A percentile compares a stretch with the other conserved stretches of the same genome.
phyloP scores from a whole-genome alignment of 1,140 invertebrate genomes.

The Papilio aristodemus region DNA sequence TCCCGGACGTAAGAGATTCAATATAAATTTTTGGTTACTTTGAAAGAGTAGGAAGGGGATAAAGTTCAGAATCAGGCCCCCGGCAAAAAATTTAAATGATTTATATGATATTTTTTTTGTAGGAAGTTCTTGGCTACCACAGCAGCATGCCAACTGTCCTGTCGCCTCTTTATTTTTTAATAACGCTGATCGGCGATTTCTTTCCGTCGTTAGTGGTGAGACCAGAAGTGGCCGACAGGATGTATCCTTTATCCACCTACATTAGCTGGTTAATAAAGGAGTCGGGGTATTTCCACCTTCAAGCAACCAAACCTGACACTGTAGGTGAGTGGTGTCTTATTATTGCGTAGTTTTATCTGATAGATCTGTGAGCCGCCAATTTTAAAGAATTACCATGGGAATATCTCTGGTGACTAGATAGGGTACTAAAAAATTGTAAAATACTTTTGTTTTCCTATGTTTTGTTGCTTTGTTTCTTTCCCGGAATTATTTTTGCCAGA shows the following conservation, averaged over 20 bases:
- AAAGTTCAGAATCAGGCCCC: too few relatives aligned
- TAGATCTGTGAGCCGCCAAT: too few relatives aligned
- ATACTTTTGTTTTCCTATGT: too few relatives aligned
- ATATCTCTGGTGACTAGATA: too few relatives aligned
- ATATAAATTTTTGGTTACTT: too few relatives aligned
- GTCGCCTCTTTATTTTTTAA: neutral
- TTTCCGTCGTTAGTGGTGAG: constrained; percentile 80
- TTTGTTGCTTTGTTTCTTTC: too few relatives aligned
- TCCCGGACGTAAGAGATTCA: constrained; percentile 83
- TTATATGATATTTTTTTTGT: constrained; percentile 29
- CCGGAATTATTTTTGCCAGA: too few relatives aligned
- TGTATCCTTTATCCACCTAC: constrained; percentile 82
- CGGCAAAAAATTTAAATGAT: too few relatives aligned
- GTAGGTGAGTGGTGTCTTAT: constrained; percentile 73
- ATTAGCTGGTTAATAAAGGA: constrained; percentile 83
- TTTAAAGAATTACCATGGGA: too few relatives aligned
- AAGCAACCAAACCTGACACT: constrained; percentile 95
- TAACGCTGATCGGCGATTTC: constrained; percentile 45
- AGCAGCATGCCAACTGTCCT: constrained; percentile 22
- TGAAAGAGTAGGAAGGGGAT: too few relatives aligned
- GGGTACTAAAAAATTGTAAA: too few relatives aligned
- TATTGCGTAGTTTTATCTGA: neutral
- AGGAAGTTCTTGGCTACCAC: constrained; percentile 81
- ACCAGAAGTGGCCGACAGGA: constrained; percentile 79
- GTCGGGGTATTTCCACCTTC: constrained; percentile 90